Evolutionary conservation across 1,140 invertebrate genomes (phyloP), one percentile per base, ranked within the genome.

Genomic region (Brachionus sp.): DNA sequence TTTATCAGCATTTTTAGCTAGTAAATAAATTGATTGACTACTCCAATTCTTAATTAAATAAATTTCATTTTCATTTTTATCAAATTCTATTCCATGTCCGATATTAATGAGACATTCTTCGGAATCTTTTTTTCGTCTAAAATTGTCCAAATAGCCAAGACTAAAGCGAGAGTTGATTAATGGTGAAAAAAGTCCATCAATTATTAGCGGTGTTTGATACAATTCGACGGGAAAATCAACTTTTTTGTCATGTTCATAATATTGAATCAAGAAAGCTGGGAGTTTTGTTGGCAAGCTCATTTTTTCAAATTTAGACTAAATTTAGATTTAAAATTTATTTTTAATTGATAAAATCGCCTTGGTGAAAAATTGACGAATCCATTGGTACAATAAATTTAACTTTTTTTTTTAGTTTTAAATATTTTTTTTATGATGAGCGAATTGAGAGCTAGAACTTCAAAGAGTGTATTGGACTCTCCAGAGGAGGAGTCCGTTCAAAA

Each of bases 221-320:
- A 70, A 70, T 16, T 70, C 66, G n/a, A 70, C 66, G 12, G 66
- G 66, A 39, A 70, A 70, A 39, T 70, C 66, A 39, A 70, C 37
- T n/a, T 39, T 70, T 70, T 70, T 70, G 7, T 70, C 66, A n/a
- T 70, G 66, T 33, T 70, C 66, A 70, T 70, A 70, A 39, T 70
- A 70, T 39, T 70, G 66, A 39, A 70, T 70, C n/a, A 19, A 19
- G 16, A 70, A 70, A 39, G 35, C 35, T 6, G 66, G 66, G 0
- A 70, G 66, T 39, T 70, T 70, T 39, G n/a, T 70, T 0, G 19
- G 50, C 19, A 16, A 5, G 35, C 29, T 39, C 66, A 70, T 70
- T 39, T 70, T 7, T 16, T 4, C n/a, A 0, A 70, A 39, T 10
- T 19, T 9, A 39, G 7, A 70, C 6, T 70, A 19, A 19, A 39